Evolutionary conservation across 2,888 invertebrate genomes (phyloP).

Genomic region (Drosophila anceps): DNA sequence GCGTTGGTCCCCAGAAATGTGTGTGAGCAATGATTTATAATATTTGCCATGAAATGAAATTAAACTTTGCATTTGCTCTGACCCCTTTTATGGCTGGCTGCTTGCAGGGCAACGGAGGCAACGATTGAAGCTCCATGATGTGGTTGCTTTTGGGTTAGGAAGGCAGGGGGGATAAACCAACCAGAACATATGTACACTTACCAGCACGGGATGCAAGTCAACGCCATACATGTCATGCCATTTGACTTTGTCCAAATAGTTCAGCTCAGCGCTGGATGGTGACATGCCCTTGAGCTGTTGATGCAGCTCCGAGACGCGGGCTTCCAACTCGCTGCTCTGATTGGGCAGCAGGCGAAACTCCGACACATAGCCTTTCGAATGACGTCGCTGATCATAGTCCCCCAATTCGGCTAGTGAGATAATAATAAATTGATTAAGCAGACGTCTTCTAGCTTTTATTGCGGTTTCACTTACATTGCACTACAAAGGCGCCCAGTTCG

Average conservation of each 20-base stretch:
- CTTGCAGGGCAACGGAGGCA: conserved; percentile 11
- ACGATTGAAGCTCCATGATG: conserved; percentile 8
- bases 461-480: conserved; percentile 93
- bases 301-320: conserved; percentile 94
- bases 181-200: conserved; percentile 86
- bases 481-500: conserved; percentile 95
- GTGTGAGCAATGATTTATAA: conserved; percentile 76
- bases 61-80: conserved; percentile 74
- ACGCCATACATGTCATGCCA: conserved; percentile 99
- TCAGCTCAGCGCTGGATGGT: conserved; percentile 96
- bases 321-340: conserved; percentile 96
- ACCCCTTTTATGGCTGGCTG: conserved; percentile 63
- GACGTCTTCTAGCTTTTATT: not conserved
- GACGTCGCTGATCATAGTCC: conserved; percentile 95
- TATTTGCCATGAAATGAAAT: conserved; percentile 79
- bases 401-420: conserved; percentile 93
- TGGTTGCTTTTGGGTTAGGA: conserved; percentile 11
- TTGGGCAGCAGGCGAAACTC: conserved; percentile 97
- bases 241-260: conserved; percentile 98
- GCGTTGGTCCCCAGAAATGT: conserved; percentile 52
- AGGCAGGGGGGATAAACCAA: not conserved
- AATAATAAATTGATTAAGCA: not conserved
- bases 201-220: conserved; percentile 97
- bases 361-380: conserved; percentile 95
- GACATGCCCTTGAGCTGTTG: conserved; percentile 90